Evolutionary conservation across 2,797 vertebrate genomes (phyloP).

Genomic region (Lophotriccus pileatus): DNA sequence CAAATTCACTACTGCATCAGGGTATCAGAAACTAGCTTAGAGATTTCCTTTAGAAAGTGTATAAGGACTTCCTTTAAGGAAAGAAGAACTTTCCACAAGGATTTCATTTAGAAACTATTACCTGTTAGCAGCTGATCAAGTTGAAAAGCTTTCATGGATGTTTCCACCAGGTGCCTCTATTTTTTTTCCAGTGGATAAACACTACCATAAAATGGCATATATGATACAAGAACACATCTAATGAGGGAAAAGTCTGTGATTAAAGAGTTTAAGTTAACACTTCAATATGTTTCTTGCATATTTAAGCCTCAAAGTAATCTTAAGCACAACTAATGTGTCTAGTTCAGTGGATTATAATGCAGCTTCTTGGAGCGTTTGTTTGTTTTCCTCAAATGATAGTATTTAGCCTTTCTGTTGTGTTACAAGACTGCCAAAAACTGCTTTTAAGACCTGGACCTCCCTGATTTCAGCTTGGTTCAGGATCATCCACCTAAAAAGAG

Average conservation of each 20-base stretch:
- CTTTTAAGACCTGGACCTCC: background rate
- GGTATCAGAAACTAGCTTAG: background rate
- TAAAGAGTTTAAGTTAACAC: background rate
- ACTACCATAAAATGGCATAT: background rate
- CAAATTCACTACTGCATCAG: background rate
- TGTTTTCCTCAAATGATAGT: background rate
- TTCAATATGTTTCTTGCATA: background rate
- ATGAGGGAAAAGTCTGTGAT: background rate
- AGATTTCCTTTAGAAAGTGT: background rate
- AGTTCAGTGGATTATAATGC: background rate
- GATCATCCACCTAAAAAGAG: background rate
- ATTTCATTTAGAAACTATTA: background rate
- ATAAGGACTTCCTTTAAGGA: background rate
- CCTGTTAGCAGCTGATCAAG: background rate
- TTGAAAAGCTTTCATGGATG: background rate
- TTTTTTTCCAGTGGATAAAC: background rate
- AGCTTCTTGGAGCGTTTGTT: background rate
- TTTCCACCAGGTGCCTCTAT: background rate
- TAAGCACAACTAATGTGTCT: background rate
- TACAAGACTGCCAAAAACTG: background rate
- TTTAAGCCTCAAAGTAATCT: background rate
- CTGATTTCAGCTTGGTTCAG: background rate
- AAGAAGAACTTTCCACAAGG: background rate
- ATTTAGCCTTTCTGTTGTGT: background rate
- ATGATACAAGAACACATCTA: background rate